phyloP scores from a whole-genome alignment of 1,140 invertebrate species.

The Drosophila navojoa region DNA sequence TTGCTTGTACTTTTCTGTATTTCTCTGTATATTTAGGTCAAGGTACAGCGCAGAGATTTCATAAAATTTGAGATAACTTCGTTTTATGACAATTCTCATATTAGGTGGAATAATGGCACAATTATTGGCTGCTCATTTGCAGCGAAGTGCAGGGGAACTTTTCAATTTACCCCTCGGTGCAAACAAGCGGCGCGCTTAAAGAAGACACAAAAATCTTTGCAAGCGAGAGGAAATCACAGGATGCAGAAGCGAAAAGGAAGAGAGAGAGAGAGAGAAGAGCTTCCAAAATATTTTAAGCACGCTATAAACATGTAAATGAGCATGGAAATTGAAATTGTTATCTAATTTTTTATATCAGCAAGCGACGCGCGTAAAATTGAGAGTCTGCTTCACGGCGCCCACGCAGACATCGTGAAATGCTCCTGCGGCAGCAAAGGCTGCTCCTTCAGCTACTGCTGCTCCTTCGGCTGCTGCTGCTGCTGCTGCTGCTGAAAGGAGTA shows the following conservation, averaged over 20 bases:
- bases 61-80: conserved; percentile 27
- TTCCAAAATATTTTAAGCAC: conserved; percentile 76
- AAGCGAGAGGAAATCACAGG: conserved; percentile 61
- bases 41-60: conserved; percentile 35
- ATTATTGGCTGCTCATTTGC: conserved; percentile 74
- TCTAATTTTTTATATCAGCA: conserved; percentile 82
- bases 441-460: neutral
- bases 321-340: conserved; percentile 83
- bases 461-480: conserved; percentile 8
- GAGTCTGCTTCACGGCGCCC: conserved; percentile 22
- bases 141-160: conserved; percentile 64
- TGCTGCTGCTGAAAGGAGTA: conserved; percentile 65
- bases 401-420: conserved; percentile 23
- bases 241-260: conserved; percentile 10
- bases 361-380: conserved; percentile 57
- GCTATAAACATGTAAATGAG: conserved; percentile 83
- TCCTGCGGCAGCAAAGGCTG: conserved; percentile 8
- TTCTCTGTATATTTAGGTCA: conserved; percentile 35
- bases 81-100: conserved; percentile 69
- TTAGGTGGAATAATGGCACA: conserved; percentile 66
- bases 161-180: conserved; percentile 66
- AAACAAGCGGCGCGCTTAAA: conserved; percentile 68
- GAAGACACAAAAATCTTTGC: conserved; percentile 72
- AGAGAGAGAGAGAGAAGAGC: conserved; percentile 11
- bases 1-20: conserved; percentile 1